A percentile compares a stretch with the other conserved stretches of the same genome.
phyloP scores from a whole-genome alignment of 2,888 invertebrate species.

The Lithophane semibrunnea region DNA sequence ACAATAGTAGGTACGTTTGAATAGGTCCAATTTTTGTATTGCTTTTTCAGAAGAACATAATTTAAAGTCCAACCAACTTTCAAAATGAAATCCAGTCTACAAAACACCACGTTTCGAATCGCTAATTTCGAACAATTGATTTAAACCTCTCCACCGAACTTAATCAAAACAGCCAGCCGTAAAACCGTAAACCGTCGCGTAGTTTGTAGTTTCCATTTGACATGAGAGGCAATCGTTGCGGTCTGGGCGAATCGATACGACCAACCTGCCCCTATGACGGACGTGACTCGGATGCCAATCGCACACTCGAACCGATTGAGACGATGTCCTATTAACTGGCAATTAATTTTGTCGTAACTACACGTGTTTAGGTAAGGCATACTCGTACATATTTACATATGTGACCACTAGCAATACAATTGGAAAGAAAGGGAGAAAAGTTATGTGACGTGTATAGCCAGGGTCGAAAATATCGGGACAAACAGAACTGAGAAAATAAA shows the following conservation, averaged over 20 bases:
- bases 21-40: not conserved
- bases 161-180: slow-evolving; percentile 41
- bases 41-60: not conserved
- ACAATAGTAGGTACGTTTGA: not conserved
- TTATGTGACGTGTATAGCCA: not conserved
- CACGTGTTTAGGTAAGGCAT: not conserved
- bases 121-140: slow-evolving; percentile 36
- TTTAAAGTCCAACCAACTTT: not conserved
- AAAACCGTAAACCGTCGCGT: slow-evolving; percentile 27
- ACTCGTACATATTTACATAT: not conserved
- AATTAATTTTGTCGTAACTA: slow-evolving; percentile 38
- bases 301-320: slow-evolving; percentile 53
- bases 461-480: not conserved
- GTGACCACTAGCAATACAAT: not conserved
- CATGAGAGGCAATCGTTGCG: slow-evolving; percentile 50
- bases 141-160: slow-evolving; percentile 45
- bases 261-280: slow-evolving; percentile 72
- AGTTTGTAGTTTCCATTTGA: slow-evolving; percentile 57
- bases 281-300: slow-evolving; percentile 71
- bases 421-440: not conserved
- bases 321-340: slow-evolving; percentile 49
- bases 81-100: not conserved
- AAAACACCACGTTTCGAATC: slow-evolving; percentile 10
- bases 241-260: slow-evolving; percentile 67
- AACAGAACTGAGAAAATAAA: not conserved